These are phyloP conservation scores for Engystomops pustulosus DNA, from an alignment of 2,113 vertebrate species.

Conservation along the genomic window DNA sequence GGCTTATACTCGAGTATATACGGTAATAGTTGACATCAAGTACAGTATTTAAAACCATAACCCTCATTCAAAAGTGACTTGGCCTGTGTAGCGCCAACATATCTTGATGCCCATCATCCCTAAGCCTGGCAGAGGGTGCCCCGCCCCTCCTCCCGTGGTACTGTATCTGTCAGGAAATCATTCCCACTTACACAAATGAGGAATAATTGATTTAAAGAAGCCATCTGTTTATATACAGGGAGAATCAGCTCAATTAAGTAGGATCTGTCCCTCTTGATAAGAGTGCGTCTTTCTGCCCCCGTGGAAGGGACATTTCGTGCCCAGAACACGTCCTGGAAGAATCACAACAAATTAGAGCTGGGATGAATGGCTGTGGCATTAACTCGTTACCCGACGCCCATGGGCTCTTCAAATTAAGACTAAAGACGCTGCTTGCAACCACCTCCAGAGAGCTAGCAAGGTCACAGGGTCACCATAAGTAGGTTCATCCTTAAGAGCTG, in stretches of 20 bases:
- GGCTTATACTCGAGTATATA: too few species aligned
- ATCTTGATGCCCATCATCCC: background rate
- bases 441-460: background rate
- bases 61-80: background rate
- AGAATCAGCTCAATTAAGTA: constrained; percentile 75
- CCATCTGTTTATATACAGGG: constrained; percentile 75
- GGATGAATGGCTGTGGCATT: constrained; percentile 64
- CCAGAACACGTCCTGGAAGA: constrained; percentile 68
- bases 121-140: background rate
- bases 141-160: background rate
- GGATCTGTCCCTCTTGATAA: constrained; percentile 73
- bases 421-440: background rate
- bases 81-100: background rate
- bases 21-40: too few species aligned
- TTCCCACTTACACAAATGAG: constrained; percentile 73
- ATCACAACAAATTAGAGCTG: constrained; percentile 72
- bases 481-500: constrained; percentile 31
- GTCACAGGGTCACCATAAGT: background rate
- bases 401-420: background rate
- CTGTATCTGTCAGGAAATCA: constrained; percentile 76
- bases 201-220: constrained; percentile 86
- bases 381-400: constrained; percentile 63
- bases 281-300: constrained; percentile 68
- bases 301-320: constrained; percentile 36
- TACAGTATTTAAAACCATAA: background rate